Base-by-base conservation (phyloP, 2,113 vertebrate species). In the Galemys pyrenaicus region DNA sequence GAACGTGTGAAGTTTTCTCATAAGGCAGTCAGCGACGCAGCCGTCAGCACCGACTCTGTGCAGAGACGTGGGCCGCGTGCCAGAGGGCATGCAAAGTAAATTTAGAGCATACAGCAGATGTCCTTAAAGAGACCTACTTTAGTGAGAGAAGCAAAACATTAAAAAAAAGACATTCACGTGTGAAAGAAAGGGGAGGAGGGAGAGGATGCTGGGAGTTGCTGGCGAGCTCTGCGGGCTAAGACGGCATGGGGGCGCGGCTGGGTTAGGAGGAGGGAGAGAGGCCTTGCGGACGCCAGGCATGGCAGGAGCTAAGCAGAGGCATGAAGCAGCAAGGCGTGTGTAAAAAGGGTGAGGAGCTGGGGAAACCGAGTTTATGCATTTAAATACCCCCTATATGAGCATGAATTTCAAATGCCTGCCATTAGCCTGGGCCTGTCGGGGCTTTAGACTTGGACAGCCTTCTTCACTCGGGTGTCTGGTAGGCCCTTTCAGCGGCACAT, bases 1-100 rank as follows among this genome's bases (percentile, higher is more conserved):
- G 84, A 93, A 92, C 68, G 60, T 92, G 6, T 88, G 74, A 79
- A 82, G 68, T 81, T 88, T 88, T 91, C n/a, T 73, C 73, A 82
- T 70, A 56, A 92, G 86, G 77, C 49, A 92, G 19, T 46, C 22
- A 28, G 39, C 32, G 41, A 49, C 16, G 3, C 73, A 71, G 26
- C 1, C n/a, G 39, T 75, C 95, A 92, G 41, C 68, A 67, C 28
- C 0, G 2, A 82, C 19, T 54, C 32, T 26, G 51, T 19, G 11
- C 16, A 49, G 89, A 75, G 10, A 3, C 22, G 35, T 35, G 60
- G 20, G 16, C 32, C 68, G 0, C 60, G 16, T 85, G 94, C 73
- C 44, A n/a, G 46, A 77, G 73, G 54, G 65, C 15, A 24, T 86
- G 30, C 46, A 67, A 93, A 89, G 35, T 73, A 89, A 89, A 24